These are phyloP conservation scores for Nyctibius grandis DNA, from an alignment of 2,797 vertebrate genomes.

Conservation along the genomic window DNA sequence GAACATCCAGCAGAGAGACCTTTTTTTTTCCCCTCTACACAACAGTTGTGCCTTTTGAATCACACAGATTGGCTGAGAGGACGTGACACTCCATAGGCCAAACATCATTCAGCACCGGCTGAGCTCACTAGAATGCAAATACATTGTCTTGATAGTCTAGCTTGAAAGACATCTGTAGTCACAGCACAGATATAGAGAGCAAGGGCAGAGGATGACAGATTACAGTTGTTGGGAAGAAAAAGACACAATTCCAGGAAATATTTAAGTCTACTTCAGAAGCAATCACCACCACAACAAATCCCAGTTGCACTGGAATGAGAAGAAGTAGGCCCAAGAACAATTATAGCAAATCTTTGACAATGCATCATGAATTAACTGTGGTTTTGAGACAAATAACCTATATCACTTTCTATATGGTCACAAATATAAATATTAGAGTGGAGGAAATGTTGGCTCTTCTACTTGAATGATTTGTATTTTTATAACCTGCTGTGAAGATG, in stretches of 20 bases:
- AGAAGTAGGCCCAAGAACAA: neutral
- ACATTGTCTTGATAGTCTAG: neutral
- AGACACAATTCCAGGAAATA: neutral
- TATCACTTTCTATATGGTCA: neutral
- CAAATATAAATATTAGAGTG: neutral
- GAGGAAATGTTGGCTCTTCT: neutral
- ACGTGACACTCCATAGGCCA: constrained; percentile 7
- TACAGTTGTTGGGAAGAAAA: neutral
- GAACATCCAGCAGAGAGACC: neutral
- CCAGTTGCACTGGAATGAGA: neutral
- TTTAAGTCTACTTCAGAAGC: neutral
- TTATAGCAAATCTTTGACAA: neutral
- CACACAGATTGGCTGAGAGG: constrained; percentile 1
- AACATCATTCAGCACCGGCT: neutral
- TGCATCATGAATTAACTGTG: neutral
- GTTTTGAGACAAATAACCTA: neutral
- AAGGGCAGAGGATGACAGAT: constrained; percentile 25
- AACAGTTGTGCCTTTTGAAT: constrained; percentile 41
- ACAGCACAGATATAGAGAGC: neutral
- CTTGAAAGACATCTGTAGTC: constrained; percentile 38
- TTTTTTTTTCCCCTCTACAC: neutral
- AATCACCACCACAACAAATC: neutral
- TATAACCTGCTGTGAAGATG: neutral
- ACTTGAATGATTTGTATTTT: neutral
- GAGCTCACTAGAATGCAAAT: constrained; percentile 45